Base-by-base conservation (phyloP, 1,140 invertebrate genomes). In the Gryllus bimaculatus region DNA sequence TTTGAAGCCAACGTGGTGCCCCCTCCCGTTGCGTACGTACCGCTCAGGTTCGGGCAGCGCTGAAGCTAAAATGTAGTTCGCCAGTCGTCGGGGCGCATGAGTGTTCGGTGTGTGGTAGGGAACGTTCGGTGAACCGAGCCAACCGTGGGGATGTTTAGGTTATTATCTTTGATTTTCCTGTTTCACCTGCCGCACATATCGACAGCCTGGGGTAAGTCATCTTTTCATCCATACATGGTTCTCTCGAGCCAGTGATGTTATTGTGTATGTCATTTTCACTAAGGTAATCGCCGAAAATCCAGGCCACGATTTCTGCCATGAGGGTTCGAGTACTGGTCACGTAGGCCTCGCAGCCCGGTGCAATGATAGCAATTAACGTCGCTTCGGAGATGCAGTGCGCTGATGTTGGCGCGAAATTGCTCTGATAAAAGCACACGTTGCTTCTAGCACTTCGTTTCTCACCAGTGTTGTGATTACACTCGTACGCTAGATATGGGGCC, bases 241-340 rank as follows among this genome's bases (percentile, higher is more conserved):
- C 7, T 66, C 7, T 10, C 54, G 18, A 18, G 18, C 18, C 18
- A 66, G 10, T 66, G 18, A 13, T 66, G 18, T 18, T 10, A 18
- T 13, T 66, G 18, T 66, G 54, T 66, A 66, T 13, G 54, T 66
- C 54, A 66, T 66, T 66, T 66, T 66, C 54, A 18, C 54, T 13
- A 10, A 66, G 54, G 54, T 66, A 66, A 13, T 66, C 54, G 10
- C 54, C 54, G 10, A 66, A 66, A 66, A 66, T 66, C 54, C 10
- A 66, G 54, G 54, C 54, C 54, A 66, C 54, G 54, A 66, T 66
- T 66, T 66, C 54, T 66, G 54, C 54, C 54, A 66, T 66, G 54
- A 66, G 54, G 54, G 18, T 66, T 18, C 10, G 54, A 66, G 54
- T 66, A 66, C 10, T 66, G 18, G 54, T 66, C 54, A 66, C 54